A percentile compares a stretch with the other conserved stretches of the same genome.
Evolutionary conservation across 2,888 invertebrate genomes (phyloP).

Genomic region (Choristoneura rosaceana): DNA sequence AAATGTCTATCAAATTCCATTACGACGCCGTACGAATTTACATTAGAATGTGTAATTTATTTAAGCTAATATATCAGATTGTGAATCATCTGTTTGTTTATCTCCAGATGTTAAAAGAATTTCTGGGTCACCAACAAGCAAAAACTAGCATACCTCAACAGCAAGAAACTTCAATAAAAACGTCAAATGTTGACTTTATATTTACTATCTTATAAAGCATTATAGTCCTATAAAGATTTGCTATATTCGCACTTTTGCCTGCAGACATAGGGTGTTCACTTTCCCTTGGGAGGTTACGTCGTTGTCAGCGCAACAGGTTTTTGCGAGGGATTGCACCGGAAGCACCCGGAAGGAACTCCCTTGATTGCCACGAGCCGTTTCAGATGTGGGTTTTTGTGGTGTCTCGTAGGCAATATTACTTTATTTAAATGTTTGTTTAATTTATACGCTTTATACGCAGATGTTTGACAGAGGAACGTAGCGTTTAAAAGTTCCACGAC

Average conservation of each 20-base stretch:
- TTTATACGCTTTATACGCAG: constrained; percentile 3
- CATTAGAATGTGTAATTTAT: no score
- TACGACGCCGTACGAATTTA: no score
- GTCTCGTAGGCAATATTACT: constrained; percentile 57
- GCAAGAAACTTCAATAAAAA: constrained; percentile 34
- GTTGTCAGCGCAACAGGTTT: constrained; percentile 51
- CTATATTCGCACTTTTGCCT: neutral
- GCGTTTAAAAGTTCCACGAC: neutral
- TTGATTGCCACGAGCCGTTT: constrained; percentile 69
- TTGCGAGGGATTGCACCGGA: constrained; percentile 65
- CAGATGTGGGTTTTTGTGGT: constrained; percentile 66
- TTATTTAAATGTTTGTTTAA: constrained; percentile 48
- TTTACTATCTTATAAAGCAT: constrained; percentile 2
- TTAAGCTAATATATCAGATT: neutral
- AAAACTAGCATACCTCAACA: constrained; percentile 37
- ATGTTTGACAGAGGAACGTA: neutral
- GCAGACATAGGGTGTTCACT: neutral
- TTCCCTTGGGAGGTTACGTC: constrained; percentile 37
- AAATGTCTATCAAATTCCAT: no score
- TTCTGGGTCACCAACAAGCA: constrained; percentile 35
- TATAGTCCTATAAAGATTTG: neutral
- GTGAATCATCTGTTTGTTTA: constrained; percentile 1
- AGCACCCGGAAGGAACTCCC: constrained; percentile 62
- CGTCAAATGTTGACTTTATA: constrained; percentile 15
- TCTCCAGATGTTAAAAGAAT: constrained; percentile 12